Evolutionary conservation across 2,888 invertebrate species (phyloP).

Genomic region (Erannis defoliaria): DNA sequence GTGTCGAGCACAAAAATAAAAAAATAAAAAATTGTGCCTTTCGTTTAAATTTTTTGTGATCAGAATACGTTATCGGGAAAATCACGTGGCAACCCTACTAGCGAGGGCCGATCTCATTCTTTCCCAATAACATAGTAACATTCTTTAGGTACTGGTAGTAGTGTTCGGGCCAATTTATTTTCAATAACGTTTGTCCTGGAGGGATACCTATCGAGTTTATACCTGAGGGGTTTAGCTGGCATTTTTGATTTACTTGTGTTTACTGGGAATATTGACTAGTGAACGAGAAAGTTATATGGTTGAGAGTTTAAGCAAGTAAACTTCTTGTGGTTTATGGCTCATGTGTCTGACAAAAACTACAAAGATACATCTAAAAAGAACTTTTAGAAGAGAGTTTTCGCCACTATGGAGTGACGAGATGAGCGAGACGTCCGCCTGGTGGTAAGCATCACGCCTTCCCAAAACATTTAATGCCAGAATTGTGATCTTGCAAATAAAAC

Average conservation of each 20-base stretch:
- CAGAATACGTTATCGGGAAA: not conserved
- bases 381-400: too few species aligned
- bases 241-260: constrained; percentile 1
- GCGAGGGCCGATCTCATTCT: constrained; percentile 42
- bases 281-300: not conserved
- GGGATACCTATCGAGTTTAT: constrained; percentile 24
- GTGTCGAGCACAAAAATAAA: not conserved
- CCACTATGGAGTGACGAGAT: too few species aligned
- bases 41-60: not conserved
- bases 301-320: not conserved
- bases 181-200: constrained; percentile 47
- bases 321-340: not conserved
- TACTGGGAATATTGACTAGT: not conserved
- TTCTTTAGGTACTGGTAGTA: constrained; percentile 34
- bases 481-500: too few species aligned
- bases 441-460: too few species aligned
- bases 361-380: too few species aligned
- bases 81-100: constrained; percentile 18
- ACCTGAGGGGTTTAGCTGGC: constrained; percentile 10
- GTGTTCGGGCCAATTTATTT: constrained; percentile 47
- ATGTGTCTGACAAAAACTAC: not conserved
- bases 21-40: not conserved
- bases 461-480: too few species aligned
- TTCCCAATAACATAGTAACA: constrained; percentile 44
- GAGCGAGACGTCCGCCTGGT: too few species aligned